These are phyloP conservation scores for Mylabris sibirica DNA, from an alignment of 2,888 invertebrate genomes.

Conservation along the genomic window DNA sequence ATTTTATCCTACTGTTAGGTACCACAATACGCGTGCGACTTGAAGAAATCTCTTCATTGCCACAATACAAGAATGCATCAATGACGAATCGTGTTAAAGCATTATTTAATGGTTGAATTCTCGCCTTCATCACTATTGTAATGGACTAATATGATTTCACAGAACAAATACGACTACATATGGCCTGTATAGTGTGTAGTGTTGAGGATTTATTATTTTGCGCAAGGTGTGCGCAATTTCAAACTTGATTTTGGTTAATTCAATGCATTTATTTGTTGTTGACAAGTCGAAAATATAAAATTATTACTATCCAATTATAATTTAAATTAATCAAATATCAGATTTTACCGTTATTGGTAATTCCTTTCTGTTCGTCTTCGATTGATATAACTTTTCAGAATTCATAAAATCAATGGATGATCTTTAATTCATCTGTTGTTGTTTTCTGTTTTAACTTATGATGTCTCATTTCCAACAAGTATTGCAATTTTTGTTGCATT, in stretches of 20 bases:
- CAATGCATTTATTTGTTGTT: not conserved
- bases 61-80: conserved; percentile 24
- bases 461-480: conserved; percentile 41
- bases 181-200: not conserved
- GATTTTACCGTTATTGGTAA: not conserved
- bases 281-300: conserved; percentile 1
- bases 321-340: not conserved
- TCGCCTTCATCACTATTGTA: conserved; percentile 28
- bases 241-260: not conserved
- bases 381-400: conserved; percentile 10
- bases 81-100: conserved; percentile 32
- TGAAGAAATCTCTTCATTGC: conserved; percentile 25
- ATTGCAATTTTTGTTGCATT: conserved; percentile 32
- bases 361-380: conserved; percentile 1
- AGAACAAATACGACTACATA: conserved; percentile 23
- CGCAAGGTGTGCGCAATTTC: not conserved
- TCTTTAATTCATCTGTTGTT: conserved; percentile 40
- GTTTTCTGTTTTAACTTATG: conserved; percentile 31
- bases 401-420: conserved; percentile 15
- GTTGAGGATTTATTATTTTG: not conserved
- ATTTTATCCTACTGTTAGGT: not conserved
- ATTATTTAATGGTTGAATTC: conserved; percentile 29
- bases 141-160: conserved; percentile 28
- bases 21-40: conserved; percentile 14
- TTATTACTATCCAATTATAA: not conserved